These are phyloP conservation scores for Crotalus helleri DNA, from an alignment of 2,113 vertebrate genomes.

Conservation along the genomic window DNA sequence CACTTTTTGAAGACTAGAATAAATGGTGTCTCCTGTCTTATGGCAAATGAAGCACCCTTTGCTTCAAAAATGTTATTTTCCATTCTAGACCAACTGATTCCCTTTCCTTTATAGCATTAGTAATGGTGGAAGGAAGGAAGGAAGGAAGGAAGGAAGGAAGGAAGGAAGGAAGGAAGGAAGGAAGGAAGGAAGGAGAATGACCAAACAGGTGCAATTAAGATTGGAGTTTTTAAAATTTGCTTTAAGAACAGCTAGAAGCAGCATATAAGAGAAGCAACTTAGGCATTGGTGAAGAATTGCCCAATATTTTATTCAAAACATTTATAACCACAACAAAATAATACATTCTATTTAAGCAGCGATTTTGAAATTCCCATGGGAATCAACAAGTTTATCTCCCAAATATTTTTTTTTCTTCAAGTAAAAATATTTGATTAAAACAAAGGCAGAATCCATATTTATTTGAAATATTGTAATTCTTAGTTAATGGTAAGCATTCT, in stretches of 20 bases:
- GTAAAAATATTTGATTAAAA: not conserved
- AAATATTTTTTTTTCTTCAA: not conserved
- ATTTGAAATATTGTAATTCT: not conserved
- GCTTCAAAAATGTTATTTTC: not conserved
- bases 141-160: not conserved
- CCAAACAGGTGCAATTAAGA: not conserved
- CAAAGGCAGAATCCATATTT: not conserved
- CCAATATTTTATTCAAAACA: not conserved
- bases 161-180: not conserved
- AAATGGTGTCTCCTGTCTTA: not conserved
- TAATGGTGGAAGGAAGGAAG: not conserved
- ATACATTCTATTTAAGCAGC: not conserved
- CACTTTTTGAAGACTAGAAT: not conserved
- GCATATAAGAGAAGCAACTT: not conserved
- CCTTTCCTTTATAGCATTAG: not conserved
- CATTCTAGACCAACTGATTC: not conserved
- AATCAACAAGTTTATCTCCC: not conserved
- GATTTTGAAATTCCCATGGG: not conserved
- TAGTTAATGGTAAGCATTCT: not conserved
- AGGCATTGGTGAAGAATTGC: not conserved
- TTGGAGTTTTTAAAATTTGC: not conserved
- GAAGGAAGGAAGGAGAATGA: not conserved
- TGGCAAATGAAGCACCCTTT: not conserved
- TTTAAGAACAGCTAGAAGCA: not conserved
- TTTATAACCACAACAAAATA: not conserved